Conservation (phyloP, 2,113 vertebrate genomes). For the Tachuris rubrigastra region DNA sequence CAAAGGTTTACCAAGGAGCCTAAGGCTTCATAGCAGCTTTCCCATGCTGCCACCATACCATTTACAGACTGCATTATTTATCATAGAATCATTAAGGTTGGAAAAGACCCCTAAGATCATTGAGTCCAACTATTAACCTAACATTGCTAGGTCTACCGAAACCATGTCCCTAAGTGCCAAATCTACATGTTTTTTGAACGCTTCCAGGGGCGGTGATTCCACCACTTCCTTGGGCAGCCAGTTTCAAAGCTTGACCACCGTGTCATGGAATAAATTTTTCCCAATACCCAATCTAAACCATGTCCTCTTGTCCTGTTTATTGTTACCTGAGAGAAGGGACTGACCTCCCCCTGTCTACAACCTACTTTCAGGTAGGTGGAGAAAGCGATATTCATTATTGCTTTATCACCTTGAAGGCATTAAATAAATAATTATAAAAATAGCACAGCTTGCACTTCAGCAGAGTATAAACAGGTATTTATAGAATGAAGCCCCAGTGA, state of each 20-base stretch:
- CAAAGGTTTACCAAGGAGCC: neutral
- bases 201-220: neutral
- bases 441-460: neutral
- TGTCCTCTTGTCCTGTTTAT: neutral
- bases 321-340: neutral
- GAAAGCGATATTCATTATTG: neutral
- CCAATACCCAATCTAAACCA: neutral
- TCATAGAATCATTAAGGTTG: neutral
- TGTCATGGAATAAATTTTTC: neutral
- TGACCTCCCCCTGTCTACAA: neutral
- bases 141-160: neutral
- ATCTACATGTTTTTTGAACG: neutral
- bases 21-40: neutral
- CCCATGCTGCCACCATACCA: neutral
- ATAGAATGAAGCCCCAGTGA: slow-evolving; percentile 24
- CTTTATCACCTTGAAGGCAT: slow-evolving; percentile 17
- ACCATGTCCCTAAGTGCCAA: rapidly evolving
- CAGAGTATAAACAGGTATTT: slow-evolving; percentile 21
- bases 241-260: neutral
- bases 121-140: neutral
- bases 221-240: neutral
- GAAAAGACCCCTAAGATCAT: neutral
- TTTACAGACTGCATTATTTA: neutral
- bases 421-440: slow-evolving; percentile 36
- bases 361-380: neutral